phyloP scores from a whole-genome alignment of 2,113 vertebrate species.

The Pomatostomus ruficeps region DNA sequence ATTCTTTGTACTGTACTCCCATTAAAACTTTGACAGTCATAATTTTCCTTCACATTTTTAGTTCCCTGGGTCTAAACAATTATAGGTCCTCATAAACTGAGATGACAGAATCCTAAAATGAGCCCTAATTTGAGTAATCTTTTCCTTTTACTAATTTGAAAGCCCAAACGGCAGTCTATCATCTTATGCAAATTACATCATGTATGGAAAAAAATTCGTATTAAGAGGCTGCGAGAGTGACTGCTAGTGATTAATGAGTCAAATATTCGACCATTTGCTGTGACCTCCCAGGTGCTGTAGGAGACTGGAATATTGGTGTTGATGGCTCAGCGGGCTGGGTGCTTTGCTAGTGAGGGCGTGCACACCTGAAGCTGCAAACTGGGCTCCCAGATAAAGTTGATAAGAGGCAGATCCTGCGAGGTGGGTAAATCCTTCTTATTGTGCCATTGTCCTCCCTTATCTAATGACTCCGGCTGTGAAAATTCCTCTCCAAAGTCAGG shows the following conservation, averaged over 20 bases:
- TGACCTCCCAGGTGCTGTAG: neutral
- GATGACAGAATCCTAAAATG: neutral
- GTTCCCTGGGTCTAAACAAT: neutral
- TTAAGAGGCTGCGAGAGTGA: neutral
- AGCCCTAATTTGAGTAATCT: neutral
- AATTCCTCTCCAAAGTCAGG: neutral
- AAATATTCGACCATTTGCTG: neutral
- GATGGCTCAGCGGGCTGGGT: neutral
- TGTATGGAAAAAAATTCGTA: neutral
- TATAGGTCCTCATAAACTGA: neutral
- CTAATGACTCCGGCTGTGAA: neutral
- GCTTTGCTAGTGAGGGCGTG: rapidly evolving
- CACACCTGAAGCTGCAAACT: neutral
- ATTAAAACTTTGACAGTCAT: neutral
- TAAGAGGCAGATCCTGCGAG: neutral
- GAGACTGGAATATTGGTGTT: neutral
- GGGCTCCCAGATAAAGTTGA: no score
- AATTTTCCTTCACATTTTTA: conserved; percentile 1
- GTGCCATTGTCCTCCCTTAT: neutral
- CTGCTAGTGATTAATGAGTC: neutral
- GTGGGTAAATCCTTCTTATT: neutral
- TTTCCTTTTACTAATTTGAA: neutral
- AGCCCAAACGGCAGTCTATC: neutral
- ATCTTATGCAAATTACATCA: neutral
- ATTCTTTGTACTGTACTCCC: neutral